Evolutionary conservation across 1,140 invertebrate species (phyloP).

Genomic region (Scaptomyza graminum): DNA sequence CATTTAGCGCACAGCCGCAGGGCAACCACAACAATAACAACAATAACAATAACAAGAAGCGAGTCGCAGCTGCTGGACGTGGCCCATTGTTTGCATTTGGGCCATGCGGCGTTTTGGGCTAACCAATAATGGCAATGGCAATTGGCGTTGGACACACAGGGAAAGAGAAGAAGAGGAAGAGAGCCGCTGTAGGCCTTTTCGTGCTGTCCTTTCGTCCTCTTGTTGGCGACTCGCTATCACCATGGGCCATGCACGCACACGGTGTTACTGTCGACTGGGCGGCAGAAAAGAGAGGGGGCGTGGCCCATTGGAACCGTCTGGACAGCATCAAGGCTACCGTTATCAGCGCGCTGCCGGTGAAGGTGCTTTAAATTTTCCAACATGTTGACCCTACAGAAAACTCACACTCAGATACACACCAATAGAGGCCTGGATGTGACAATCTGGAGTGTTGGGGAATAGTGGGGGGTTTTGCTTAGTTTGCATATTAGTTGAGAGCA

Average conservation of each 20-base stretch:
- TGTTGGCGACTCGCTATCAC: constrained; percentile 57
- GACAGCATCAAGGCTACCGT: constrained; percentile 45
- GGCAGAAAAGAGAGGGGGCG: neutral
- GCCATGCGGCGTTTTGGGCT: constrained; percentile 70
- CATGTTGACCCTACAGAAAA: constrained; percentile 56
- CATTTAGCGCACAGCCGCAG: constrained; percentile 36
- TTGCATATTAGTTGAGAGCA: constrained; percentile 46
- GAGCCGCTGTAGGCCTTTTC: constrained; percentile 12
- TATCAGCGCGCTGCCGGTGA: constrained; percentile 61
- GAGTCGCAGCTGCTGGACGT: constrained; percentile 8
- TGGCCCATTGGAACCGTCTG: constrained; percentile 27
- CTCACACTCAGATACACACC: constrained; percentile 21
- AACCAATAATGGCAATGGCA: constrained; percentile 77
- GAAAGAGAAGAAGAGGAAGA: no score
- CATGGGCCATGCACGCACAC: constrained; percentile 52
- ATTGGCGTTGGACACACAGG: constrained; percentile 54
- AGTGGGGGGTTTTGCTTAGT: constrained; percentile 15
- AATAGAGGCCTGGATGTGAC: constrained; percentile 12
- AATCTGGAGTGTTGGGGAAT: constrained; percentile 5
- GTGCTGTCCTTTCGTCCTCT: constrained; percentile 15
- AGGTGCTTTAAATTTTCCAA: constrained; percentile 78
- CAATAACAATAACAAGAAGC: neutral
- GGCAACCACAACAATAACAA: neutral
- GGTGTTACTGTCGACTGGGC: neutral
- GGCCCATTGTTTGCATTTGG: constrained; percentile 75